Percentiles rank a stretch among this genome's conserved stretches.
These are phyloP conservation scores for Heliconius cydno DNA, from an alignment of 2,888 invertebrate genomes.

Conservation along the genomic window DNA sequence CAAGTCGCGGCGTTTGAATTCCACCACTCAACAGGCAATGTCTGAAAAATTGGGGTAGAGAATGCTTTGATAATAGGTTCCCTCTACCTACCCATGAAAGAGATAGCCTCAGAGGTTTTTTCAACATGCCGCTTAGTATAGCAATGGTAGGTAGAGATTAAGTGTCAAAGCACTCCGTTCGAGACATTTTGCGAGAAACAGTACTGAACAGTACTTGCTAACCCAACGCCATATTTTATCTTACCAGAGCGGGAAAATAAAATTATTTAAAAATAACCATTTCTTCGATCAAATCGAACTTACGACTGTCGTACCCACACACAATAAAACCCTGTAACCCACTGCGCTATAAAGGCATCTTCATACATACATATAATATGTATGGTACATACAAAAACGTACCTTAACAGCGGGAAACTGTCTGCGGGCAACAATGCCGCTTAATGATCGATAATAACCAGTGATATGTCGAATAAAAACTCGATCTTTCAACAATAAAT, in stretches of 20 bases:
- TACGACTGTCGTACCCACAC: no score
- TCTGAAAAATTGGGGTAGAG: no score
- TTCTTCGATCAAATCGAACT: no score
- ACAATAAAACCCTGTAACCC: background rate
- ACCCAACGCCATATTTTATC: background rate
- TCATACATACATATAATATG: background rate
- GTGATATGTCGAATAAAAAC: constrained; percentile 31
- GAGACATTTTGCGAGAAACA: background rate
- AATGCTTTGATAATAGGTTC: no score
- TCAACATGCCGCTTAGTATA: no score
- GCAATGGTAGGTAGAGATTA: background rate
- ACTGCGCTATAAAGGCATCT: background rate
- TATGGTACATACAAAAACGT: constrained; percentile 22
- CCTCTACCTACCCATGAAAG: no score
- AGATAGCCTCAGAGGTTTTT: no score
- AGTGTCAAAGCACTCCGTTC: background rate
- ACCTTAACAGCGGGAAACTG: constrained; percentile 41
- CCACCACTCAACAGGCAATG: background rate
- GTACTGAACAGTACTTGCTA: no score
- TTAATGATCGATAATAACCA: constrained; percentile 43
- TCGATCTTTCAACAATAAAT: constrained; percentile 9
- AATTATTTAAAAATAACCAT: no score
- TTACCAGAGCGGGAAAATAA: background rate
- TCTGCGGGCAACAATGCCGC: constrained; percentile 41
- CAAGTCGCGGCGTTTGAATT: background rate